phyloP scores from a whole-genome alignment of 1,140 invertebrate genomes.

The Meloidogyne hapla region DNA sequence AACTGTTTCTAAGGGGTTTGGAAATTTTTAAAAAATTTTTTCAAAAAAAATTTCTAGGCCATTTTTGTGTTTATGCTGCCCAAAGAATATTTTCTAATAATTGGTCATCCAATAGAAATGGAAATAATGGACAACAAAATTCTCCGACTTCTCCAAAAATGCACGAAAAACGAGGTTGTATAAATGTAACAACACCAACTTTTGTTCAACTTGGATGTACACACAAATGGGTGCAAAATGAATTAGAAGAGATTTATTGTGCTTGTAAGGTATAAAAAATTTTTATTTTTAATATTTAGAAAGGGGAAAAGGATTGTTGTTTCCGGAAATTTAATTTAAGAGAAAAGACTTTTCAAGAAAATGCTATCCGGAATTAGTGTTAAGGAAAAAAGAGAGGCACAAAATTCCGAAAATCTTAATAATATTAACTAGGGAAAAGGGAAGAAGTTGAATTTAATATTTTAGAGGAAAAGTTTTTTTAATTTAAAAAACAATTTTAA shows the following conservation, averaged over 20 bases:
- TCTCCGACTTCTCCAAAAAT: constrained; percentile 25
- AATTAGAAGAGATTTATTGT: constrained; percentile 47
- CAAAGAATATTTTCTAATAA: constrained; percentile 35
- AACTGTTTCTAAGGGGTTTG: no score
- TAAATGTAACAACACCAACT: constrained; percentile 56
- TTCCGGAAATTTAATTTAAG: no score
- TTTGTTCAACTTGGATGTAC: constrained; percentile 56
- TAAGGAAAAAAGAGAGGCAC: no score
- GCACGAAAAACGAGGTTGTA: constrained; percentile 57
- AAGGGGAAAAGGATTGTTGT: no score
- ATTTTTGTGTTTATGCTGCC: constrained; percentile 55
- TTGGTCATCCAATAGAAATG: constrained; percentile 10
- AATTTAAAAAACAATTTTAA: background rate
- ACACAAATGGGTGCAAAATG: constrained; percentile 59
- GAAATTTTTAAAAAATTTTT: constrained; percentile 6
- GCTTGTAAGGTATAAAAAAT: constrained; percentile 29
- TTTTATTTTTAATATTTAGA: no score
- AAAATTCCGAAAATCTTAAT: no score
- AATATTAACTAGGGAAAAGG: no score
- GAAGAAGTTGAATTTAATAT: no score
- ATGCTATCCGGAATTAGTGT: no score
- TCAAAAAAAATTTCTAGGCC: constrained; percentile 32
- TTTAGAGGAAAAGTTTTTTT: no score
- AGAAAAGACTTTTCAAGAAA: no score
- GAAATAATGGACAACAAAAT: background rate